These are phyloP conservation scores for Mamestra brassicae DNA, from an alignment of 2,888 invertebrate genomes.

Conservation along the genomic window DNA sequence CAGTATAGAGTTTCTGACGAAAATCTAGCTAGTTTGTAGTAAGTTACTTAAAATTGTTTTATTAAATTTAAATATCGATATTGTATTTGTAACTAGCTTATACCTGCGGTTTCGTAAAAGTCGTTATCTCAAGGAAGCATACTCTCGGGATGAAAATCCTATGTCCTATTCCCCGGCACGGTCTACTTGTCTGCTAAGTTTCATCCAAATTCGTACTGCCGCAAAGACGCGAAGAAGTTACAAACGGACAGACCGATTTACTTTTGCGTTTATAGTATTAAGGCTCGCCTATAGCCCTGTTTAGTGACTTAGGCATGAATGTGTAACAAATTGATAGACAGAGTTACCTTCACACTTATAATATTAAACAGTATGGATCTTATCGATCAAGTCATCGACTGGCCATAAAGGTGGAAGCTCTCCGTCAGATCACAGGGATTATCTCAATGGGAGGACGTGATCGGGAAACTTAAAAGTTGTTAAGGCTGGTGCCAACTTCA, in stretches of 20 bases:
- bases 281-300: neutral
- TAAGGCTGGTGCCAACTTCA: slow-evolving; percentile 4
- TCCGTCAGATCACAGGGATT: neutral
- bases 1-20: neutral
- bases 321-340: neutral
- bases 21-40: neutral
- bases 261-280: neutral
- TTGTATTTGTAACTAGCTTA: too few relatives aligned
- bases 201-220: too few relatives aligned
- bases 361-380: neutral
- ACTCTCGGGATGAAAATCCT: too few relatives aligned
- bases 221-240: too few relatives aligned
- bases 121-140: too few relatives aligned
- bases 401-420: neutral
- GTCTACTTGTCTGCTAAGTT: too few relatives aligned
- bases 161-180: too few relatives aligned
- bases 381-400: slow-evolving; percentile 1
- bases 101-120: too few relatives aligned
- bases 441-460: slow-evolving; percentile 11
- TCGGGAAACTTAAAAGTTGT: neutral
- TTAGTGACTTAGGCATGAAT: neutral
- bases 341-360: too few relatives aligned
- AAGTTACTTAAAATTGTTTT: neutral
- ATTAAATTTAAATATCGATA: too few relatives aligned
- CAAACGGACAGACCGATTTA: too few relatives aligned